These are phyloP conservation scores for Drosophila macrospina DNA, from an alignment of 2,888 invertebrate species.

Conservation along the genomic window DNA sequence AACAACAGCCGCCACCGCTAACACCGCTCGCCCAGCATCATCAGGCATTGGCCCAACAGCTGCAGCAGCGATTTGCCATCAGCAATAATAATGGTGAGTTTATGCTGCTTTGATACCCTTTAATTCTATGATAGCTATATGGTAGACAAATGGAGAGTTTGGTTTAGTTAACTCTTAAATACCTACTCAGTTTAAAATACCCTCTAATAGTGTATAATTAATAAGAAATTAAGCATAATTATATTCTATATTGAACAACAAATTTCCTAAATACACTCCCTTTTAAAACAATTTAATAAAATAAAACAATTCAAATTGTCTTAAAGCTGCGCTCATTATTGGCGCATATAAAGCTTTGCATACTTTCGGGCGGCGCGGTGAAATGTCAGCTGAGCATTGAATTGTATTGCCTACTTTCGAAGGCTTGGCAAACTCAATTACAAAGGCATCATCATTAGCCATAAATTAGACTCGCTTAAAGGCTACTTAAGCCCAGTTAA, in stretches of 20 bases:
- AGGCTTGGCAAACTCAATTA: constrained; percentile 36
- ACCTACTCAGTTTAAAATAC: too few relatives aligned
- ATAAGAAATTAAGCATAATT: too few relatives aligned
- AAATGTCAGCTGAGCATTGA: background rate
- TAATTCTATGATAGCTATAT: too few relatives aligned
- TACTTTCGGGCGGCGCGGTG: constrained; percentile 18
- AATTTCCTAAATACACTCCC: too few relatives aligned
- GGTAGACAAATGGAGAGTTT: too few relatives aligned
- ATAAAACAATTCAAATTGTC: background rate
- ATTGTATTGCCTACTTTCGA: constrained; percentile 39
- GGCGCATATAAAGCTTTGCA: constrained; percentile 18
- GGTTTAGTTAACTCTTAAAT: too few relatives aligned
- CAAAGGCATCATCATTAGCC: constrained; percentile 43
- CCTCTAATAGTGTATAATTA: too few relatives aligned
- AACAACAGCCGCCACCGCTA: constrained; percentile 68
- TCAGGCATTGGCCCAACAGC: constrained; percentile 87
- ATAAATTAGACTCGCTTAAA: constrained; percentile 58
- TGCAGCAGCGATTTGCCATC: constrained; percentile 87
- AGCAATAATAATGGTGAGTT: constrained; percentile 85
- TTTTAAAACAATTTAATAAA: background rate
- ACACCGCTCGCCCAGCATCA: constrained; percentile 87
- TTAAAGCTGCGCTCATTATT: constrained; percentile 4
- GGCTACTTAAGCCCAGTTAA: constrained; percentile 59
- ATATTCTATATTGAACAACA: too few relatives aligned
- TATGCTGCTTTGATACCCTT: too few relatives aligned